These are phyloP conservation scores for Oreochromis niloticus DNA, from an alignment of 2,113 vertebrate species.

Conservation along the genomic window DNA sequence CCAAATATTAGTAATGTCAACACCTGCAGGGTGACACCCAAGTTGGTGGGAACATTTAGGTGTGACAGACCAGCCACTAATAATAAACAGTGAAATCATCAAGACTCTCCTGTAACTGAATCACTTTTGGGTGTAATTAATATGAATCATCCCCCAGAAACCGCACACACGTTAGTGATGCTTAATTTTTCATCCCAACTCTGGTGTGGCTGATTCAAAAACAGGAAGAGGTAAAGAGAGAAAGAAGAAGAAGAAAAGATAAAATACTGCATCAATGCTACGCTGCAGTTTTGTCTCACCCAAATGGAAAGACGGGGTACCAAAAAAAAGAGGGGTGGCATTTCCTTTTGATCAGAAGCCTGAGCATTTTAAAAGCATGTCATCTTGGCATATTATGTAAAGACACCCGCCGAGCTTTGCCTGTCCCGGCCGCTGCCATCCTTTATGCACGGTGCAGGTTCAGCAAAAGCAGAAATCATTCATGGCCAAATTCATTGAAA, in stretches of 20 bases:
- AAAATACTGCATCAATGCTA: slow-evolving; percentile 67
- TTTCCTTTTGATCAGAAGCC: slow-evolving; percentile 5
- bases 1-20: slow-evolving; percentile 58
- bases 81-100: slow-evolving; percentile 52
- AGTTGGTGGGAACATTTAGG: slow-evolving; percentile 20
- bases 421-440: slow-evolving; percentile 34
- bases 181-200: slow-evolving; percentile 25
- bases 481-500: slow-evolving; percentile 66
- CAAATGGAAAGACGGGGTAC: slow-evolving; percentile 31
- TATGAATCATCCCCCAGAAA: slow-evolving; percentile 34
- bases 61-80: slow-evolving; percentile 33
- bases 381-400: slow-evolving; percentile 31
- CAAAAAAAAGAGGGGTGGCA: slow-evolving; percentile 10
- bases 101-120: slow-evolving; percentile 11
- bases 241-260: not conserved
- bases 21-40: slow-evolving; percentile 63
- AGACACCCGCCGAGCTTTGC: slow-evolving; percentile 25
- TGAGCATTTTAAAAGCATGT: slow-evolving; percentile 39
- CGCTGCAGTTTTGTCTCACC: slow-evolving; percentile 63
- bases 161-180: slow-evolving; percentile 1
- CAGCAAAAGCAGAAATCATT: slow-evolving; percentile 47
- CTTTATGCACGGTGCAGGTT: slow-evolving; percentile 25
- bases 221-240: not conserved
- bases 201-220: slow-evolving; percentile 21
- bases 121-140: slow-evolving; percentile 19